Conservation (phyloP, 2,113 vertebrate genomes). For the Lichenostomus cassidix region DNA sequence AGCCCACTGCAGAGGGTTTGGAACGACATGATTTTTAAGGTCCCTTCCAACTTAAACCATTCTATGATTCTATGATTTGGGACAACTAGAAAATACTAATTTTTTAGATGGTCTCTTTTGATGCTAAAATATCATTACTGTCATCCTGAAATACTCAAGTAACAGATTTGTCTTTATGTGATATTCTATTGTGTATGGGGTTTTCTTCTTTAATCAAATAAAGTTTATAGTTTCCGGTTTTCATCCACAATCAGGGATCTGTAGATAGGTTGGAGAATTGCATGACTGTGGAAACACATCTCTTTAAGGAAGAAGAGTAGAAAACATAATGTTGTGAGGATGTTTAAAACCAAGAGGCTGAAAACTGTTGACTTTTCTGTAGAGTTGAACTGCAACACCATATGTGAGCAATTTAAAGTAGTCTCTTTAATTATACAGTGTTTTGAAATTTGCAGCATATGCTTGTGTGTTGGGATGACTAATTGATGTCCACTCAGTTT, state of each 20-base stretch:
- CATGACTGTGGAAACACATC: fast-evolving
- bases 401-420: neutral
- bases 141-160: neutral
- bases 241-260: neutral
- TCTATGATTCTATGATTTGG: neutral
- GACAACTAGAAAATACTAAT: neutral
- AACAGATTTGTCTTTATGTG: neutral
- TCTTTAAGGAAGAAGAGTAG: neutral
- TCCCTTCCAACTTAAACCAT: neutral
- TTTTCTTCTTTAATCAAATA: neutral
- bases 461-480: neutral
- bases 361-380: neutral
- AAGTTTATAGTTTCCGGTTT: neutral
- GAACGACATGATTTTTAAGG: neutral
- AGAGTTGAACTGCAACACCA: neutral
- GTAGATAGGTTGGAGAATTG: neutral
- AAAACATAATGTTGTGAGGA: neutral
- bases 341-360: neutral
- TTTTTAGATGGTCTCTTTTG: neutral
- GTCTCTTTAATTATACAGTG: neutral
- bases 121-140: neutral
- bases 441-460: conserved; percentile 12
- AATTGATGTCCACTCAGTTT: neutral
- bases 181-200: neutral
- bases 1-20: neutral